A percentile compares a stretch with the other conserved stretches of the same genome.
Evolutionary conservation across 2,113 vertebrate genomes (phyloP).

Genomic region (Odontophorus gujanensis): DNA sequence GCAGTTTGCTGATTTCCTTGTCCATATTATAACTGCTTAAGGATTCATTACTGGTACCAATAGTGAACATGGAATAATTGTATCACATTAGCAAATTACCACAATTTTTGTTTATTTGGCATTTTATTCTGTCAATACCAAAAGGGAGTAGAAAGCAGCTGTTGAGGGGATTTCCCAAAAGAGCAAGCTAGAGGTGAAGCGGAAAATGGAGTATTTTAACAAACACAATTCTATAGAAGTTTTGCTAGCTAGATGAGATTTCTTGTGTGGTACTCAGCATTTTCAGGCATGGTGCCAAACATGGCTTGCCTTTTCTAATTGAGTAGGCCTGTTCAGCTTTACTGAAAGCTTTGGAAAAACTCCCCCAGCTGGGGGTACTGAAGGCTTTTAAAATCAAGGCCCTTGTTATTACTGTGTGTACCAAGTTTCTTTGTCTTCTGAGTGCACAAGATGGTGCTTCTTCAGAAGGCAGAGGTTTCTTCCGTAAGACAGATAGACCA

Average conservation of each 20-base stretch:
- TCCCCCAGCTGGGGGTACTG: background rate
- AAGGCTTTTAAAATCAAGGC: background rate
- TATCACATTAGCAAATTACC: background rate
- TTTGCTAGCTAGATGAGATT: rapidly evolving
- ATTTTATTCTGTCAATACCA: background rate
- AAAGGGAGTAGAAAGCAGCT: background rate
- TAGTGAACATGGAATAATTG: background rate
- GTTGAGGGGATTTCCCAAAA: background rate
- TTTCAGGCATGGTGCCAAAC: rapidly evolving
- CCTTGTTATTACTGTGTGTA: background rate
- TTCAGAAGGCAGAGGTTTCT: background rate
- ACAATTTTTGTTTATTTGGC: background rate
- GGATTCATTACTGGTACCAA: background rate
- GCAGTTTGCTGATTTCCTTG: background rate
- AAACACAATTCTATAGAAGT: background rate
- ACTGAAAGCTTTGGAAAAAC: background rate
- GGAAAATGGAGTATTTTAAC: background rate
- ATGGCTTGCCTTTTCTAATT: background rate
- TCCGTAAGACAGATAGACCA: background rate
- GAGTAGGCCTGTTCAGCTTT: background rate
- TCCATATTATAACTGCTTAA: background rate
- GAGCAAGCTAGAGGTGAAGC: background rate
- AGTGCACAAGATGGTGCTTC: background rate
- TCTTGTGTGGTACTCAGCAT: rapidly evolving
- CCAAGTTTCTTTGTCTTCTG: rapidly evolving